phyloP scores from a whole-genome alignment of 2,797 vertebrate genomes.

The Enteromius radiatus region DNA sequence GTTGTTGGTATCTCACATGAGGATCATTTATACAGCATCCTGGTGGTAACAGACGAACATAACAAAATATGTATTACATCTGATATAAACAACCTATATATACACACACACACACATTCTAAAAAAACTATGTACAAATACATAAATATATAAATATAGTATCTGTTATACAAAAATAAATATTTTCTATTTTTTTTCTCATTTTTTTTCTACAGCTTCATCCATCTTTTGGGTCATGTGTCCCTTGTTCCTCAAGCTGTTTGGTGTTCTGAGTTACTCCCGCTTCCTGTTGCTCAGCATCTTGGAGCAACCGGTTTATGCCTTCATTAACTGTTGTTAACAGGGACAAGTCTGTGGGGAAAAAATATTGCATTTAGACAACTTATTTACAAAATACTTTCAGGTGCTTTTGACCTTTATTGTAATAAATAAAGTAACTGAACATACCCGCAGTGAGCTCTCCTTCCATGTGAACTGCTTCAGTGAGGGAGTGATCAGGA shows the following conservation, averaged over 20 bases:
- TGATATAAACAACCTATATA: constrained; percentile 81
- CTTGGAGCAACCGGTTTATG: constrained; percentile 68
- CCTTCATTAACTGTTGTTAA: constrained; percentile 80
- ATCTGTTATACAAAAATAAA: constrained; percentile 99
- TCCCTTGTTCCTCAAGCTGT: constrained; percentile 61
- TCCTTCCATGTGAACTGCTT: constrained; percentile 65
- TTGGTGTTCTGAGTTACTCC: constrained; percentile 68
- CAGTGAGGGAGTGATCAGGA: constrained; percentile 63
- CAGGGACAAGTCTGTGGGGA: constrained; percentile 75
- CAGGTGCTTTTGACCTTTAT: not conserved
- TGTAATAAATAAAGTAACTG: not conserved
- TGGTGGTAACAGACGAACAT: constrained; percentile 54
- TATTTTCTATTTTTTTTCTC: constrained; percentile 78
- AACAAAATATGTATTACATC: constrained; percentile 67
- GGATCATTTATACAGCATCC: constrained; percentile 57
- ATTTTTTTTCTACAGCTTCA: constrained; percentile 64
- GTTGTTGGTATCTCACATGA: constrained; percentile 30
- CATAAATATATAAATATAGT: constrained; percentile 99
- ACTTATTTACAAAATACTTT: not conserved
- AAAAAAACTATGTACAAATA: constrained; percentile 92
- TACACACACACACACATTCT: constrained; percentile 78
- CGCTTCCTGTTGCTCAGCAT: constrained; percentile 72
- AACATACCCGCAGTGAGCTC: constrained; percentile 69
- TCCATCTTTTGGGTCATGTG: constrained; percentile 67
- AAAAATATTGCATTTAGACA: not conserved